A percentile compares a stretch with the other conserved stretches of the same genome.
Evolutionary conservation across 2,888 invertebrate genomes (phyloP).

Genomic region (Blastobasis lacticolella): DNA sequence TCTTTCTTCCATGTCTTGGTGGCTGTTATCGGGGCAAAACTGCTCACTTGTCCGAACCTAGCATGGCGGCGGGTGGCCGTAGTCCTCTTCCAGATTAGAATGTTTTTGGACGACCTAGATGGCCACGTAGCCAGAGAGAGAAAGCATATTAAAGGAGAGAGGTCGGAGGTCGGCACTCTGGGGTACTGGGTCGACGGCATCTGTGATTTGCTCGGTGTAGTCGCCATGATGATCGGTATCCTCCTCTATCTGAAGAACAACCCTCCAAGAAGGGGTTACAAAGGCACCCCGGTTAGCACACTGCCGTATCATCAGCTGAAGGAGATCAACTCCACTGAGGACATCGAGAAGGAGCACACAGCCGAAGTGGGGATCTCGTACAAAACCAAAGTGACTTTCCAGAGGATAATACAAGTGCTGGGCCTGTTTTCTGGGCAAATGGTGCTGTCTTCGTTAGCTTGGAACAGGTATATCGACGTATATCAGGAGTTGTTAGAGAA

Average conservation of each 20-base stretch:
- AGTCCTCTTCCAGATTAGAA: slow-evolving; percentile 84
- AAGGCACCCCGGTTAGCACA: slow-evolving; percentile 75
- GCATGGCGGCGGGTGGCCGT: slow-evolving; percentile 82
- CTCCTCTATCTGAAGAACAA: slow-evolving; percentile 81
- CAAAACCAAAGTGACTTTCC: slow-evolving; percentile 79
- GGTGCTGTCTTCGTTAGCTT: slow-evolving; percentile 82
- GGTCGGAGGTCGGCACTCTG: slow-evolving; percentile 84
- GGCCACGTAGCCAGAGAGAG: slow-evolving; percentile 88
- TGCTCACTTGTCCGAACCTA: slow-evolving; percentile 82
- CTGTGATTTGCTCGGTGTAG: slow-evolving; percentile 85
- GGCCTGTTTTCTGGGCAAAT: slow-evolving; percentile 81
- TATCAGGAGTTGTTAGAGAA: slow-evolving; percentile 86
- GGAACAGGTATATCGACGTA: slow-evolving; percentile 88
- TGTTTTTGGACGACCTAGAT: slow-evolving; percentile 89
- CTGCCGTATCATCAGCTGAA: slow-evolving; percentile 63
- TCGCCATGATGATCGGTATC: slow-evolving; percentile 81
- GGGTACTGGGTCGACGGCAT: slow-evolving; percentile 90
- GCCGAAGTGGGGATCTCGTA: slow-evolving; percentile 74
- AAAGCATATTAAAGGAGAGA: slow-evolving; percentile 83
- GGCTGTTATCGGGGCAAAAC: slow-evolving; percentile 82
- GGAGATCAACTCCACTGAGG: slow-evolving; percentile 55
- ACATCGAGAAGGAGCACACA: slow-evolving; percentile 56
- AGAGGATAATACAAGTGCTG: slow-evolving; percentile 78
- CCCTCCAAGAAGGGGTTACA: slow-evolving; percentile 82
- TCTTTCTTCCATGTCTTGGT: slow-evolving; percentile 86